Evolutionary conservation across 2,797 vertebrate species (phyloP), one percentile per base, ranked within the genome.

Genomic region (Notamacropus eugenii): DNA sequence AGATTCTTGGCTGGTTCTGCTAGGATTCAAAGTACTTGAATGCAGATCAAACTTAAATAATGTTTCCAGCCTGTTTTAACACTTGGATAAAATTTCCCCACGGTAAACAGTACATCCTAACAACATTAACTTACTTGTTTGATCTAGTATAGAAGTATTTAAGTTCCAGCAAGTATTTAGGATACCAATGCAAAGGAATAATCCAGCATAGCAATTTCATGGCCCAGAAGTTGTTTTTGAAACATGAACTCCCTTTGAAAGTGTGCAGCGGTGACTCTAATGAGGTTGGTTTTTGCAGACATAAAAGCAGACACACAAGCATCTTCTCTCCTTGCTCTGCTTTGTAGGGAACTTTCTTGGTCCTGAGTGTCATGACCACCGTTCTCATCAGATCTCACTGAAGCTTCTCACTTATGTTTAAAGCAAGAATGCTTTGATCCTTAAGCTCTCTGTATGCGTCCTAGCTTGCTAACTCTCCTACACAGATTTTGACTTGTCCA

Each of bases 381-480:
- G 22, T 87, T 50, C 40, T 90, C 1, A 2, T 12, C n/a, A 10
- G 6, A 4, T 1, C 8, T 27, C 28, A 9, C 9, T 0, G 29
- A n/a, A n/a, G 67, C 46, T 1, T 24, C 74, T 50, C 12, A n/a
- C 55, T 34, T n/a, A 55, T 2, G 0, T 6, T 94, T 82, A 95
- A 93, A 97, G 95, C 93, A 90, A 46, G 55, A 59, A 0, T 2
- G 3, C 59, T 28, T 11, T 0, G 24, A 87, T 16, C 2, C 58
- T 93, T 50, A 92, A 90, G 96, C 95, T 94, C 94, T 92, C 96
- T 28, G 13, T 34, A 92, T 29, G 87, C 50, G 22, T 46, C 91
- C 92, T 92, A 96, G 67, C 54, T 93, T 94, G 28, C 1, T 29
- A 54, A 94, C 90, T 87, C 94, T 40, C 96, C 97, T 95, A 96